Percentiles rank a stretch among this genome's conserved stretches.
phyloP scores from a whole-genome alignment of 2,888 invertebrate species.

The Vandiemenella viatica region DNA sequence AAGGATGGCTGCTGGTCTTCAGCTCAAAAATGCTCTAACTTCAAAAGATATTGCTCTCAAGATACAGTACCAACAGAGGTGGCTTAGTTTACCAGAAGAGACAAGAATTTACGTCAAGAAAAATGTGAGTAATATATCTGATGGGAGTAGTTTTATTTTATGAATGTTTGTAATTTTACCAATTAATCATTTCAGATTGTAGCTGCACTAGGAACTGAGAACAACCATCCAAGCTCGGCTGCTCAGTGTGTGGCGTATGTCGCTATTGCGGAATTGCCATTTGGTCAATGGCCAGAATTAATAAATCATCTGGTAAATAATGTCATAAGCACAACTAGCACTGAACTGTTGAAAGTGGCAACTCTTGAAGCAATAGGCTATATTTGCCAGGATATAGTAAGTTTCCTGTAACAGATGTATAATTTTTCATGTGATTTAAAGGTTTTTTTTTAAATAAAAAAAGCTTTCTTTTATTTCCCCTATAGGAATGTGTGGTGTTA shows the following conservation, averaged over 20 bases:
- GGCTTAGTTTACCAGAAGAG: constrained; percentile 82
- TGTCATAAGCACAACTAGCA: constrained; percentile 71
- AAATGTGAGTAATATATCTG: constrained; percentile 54
- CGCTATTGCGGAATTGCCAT: constrained; percentile 89
- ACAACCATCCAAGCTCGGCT: constrained; percentile 85
- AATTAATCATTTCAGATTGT: constrained; percentile 51
- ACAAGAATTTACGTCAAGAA: constrained; percentile 80
- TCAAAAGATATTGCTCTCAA: constrained; percentile 81
- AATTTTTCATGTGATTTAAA: not conserved
- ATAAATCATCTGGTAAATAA: constrained; percentile 78
- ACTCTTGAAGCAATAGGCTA: constrained; percentile 97
- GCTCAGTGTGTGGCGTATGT: constrained; percentile 99
- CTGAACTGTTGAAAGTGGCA: constrained; percentile 90
- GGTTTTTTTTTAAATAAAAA: not conserved
- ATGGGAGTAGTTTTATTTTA: constrained; percentile 1
- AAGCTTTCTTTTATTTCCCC: constrained; percentile 3
- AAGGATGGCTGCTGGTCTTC: constrained; percentile 95
- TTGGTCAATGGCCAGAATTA: constrained; percentile 82
- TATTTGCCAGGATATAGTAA: constrained; percentile 89
- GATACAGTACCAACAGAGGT: constrained; percentile 74
- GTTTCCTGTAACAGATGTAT: constrained; percentile 16
- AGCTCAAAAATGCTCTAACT: constrained; percentile 93
- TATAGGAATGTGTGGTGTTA: constrained; percentile 68
- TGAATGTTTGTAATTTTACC: not conserved
- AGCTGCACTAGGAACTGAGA: constrained; percentile 89